Base-by-base conservation (phyloP, 2,888 invertebrate genomes). In the Cristatella mucedo region DNA sequence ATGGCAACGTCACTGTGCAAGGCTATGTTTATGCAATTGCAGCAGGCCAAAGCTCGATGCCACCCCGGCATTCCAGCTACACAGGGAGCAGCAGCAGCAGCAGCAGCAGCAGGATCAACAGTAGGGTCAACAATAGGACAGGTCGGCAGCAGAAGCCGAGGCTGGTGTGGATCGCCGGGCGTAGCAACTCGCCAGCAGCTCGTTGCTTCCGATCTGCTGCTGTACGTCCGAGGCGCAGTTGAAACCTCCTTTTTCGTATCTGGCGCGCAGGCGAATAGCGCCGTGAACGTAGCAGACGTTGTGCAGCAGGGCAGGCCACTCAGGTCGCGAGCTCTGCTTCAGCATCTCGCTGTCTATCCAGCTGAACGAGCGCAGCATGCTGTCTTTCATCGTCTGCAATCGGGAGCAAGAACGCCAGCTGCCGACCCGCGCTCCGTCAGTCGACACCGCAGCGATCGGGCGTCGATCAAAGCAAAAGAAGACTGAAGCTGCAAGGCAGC, bases 211-310 rank as follows among this genome's bases (percentile, higher is more conserved):
- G 19, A 63, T 52, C 22, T 51, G 47, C 1, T n/a, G n/a, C n/a
- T 33, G 32, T 45, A 63, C 55, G 38, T 59, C 57, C n/a, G 47
- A 38, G 1, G 61, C 59, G 19, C 41, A 43, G 41, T 60, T 62
- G 60, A 61, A 65, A n/a, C 63, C 64, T n/a, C 53, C 58, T 18
- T 47, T 43, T 7, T 56, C 55, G 44, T 53, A 59, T 21, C 61
- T 47, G n/a, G 59, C 52, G 30, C 63, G 42, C 7, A 63, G 55
- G 33, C 55, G 58, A 16, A 64, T 42, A 20, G 60, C 58, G 29
- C 57, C 59, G 41, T 64, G 63, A 15, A 63, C 51, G 49, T 57
- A 62, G 48, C 59, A 61, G 42, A 65, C 48, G 47, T 65, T 65
- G 51, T 65, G 64, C 20, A 65, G 49, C 47, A 63, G 49, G n/a